Conservation (phyloP, 2,113 vertebrate genomes). For the Amphiprion ocellaris region DNA sequence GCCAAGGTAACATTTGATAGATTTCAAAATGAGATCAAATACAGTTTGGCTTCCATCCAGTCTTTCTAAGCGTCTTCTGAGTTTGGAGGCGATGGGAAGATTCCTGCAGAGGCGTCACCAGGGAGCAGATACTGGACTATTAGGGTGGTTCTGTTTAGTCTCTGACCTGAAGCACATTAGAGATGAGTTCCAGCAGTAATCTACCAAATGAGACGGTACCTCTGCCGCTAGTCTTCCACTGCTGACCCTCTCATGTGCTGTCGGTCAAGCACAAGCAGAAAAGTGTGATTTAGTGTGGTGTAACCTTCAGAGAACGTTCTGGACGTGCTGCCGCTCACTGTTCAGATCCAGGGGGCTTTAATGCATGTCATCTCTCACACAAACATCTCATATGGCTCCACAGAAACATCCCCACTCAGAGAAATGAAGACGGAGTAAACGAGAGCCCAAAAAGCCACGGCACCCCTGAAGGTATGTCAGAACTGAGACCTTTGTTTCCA, state of each 20-base stretch:
- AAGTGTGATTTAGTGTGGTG: not conserved
- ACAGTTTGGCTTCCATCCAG: conserved; percentile 24
- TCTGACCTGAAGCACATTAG: not conserved
- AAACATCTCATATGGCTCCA: not conserved
- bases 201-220: not conserved
- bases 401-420: not conserved
- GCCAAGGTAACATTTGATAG: conserved; percentile 34
- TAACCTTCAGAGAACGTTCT: not conserved
- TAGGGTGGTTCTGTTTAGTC: not conserved
- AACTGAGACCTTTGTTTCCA: conserved; percentile 47
- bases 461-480: conserved; percentile 3
- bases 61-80: conserved; percentile 5
- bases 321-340: too few species aligned
- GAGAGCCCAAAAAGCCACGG: conserved; percentile 5
- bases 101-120: not conserved
- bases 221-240: not conserved
- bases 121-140: not conserved
- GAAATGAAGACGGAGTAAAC: not conserved
- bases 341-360: not conserved
- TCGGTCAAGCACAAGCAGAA: too few species aligned
- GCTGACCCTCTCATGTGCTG: not conserved
- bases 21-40: conserved; percentile 55
- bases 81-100: not conserved
- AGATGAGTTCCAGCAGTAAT: not conserved
- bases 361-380: not conserved